Conservation (phyloP, 2,113 vertebrate genomes). For the Cyprinodon tularosa region DNA sequence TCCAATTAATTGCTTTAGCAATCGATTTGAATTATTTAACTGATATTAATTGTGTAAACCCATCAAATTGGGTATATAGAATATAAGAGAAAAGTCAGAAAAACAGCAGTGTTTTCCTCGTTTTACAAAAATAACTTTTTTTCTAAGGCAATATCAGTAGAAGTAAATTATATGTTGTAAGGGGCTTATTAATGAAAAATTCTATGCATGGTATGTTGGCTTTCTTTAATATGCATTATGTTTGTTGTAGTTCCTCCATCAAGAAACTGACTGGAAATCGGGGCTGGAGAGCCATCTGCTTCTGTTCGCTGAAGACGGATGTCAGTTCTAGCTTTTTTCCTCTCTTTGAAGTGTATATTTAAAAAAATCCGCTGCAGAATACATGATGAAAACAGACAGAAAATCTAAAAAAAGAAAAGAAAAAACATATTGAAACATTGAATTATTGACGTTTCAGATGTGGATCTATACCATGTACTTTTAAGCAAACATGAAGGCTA, state of each 20-base stretch:
- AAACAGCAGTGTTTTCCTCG: background rate
- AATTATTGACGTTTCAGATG: slow-evolving; percentile 79
- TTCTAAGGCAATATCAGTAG: background rate
- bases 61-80: background rate
- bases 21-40: background rate
- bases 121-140: background rate
- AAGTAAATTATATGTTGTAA: background rate
- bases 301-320: slow-evolving; percentile 92
- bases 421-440: background rate
- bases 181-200: background rate
- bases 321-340: slow-evolving; percentile 76
- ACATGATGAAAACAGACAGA: background rate
- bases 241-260: slow-evolving; percentile 87
- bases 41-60: background rate
- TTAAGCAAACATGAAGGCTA: slow-evolving; percentile 85
- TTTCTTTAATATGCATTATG: background rate
- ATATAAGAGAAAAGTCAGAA: background rate
- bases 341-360: background rate
- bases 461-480: slow-evolving; percentile 86
- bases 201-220: background rate
- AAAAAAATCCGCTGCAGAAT: background rate
- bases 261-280: slow-evolving; percentile 68
- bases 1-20: too few relatives aligned
- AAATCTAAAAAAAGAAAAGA: background rate
- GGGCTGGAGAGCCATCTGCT: slow-evolving; percentile 86